These are phyloP conservation scores for Pseudorasbora parva DNA, from an alignment of 2,113 vertebrate genomes.

Conservation along the genomic window DNA sequence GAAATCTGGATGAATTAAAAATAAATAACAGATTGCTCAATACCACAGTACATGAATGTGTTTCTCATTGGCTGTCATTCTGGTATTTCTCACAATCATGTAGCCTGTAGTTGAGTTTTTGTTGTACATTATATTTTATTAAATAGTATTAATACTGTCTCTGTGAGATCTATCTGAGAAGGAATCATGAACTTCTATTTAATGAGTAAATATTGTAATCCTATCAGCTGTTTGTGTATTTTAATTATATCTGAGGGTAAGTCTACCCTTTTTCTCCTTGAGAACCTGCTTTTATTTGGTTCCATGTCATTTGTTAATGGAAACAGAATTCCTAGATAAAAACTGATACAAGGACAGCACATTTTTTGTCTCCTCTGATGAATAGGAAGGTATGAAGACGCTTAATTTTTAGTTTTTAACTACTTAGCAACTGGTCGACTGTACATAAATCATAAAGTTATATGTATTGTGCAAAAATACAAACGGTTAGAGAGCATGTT, in stretches of 20 bases:
- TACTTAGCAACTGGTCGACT: too few relatives aligned
- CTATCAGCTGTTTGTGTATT: background rate
- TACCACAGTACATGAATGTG: background rate
- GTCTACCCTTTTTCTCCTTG: background rate
- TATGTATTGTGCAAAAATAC: background rate
- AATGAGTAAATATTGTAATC: background rate
- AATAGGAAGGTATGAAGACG: too few relatives aligned
- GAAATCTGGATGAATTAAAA: slow-evolving; percentile 14
- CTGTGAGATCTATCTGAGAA: background rate
- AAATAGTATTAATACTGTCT: background rate
- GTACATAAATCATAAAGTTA: too few relatives aligned
- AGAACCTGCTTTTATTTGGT: background rate
- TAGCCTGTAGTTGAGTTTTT: background rate
- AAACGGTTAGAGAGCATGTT: background rate
- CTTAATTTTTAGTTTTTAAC: too few relatives aligned
- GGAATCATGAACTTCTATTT: background rate
- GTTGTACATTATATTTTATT: background rate
- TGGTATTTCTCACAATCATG: background rate
- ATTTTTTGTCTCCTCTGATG: too few relatives aligned
- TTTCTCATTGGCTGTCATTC: background rate
- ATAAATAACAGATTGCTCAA: background rate
- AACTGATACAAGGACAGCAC: background rate
- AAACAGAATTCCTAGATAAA: background rate
- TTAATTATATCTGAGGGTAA: background rate
- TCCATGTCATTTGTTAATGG: background rate